phyloP scores from a whole-genome alignment of 2,797 vertebrate genomes.

The Lophotriccus pileatus region DNA sequence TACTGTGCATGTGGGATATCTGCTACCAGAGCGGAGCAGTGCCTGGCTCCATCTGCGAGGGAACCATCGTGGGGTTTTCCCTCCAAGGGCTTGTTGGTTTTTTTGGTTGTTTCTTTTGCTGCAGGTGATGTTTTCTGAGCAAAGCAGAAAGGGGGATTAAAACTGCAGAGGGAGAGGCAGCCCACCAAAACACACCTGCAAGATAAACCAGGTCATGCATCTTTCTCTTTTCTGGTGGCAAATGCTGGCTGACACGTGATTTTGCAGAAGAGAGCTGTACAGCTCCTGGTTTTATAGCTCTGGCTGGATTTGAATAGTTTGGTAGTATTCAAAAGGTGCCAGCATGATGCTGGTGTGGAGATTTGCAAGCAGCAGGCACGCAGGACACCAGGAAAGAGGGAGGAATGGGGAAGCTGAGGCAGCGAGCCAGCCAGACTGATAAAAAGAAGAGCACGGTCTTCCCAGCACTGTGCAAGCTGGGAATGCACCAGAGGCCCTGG shows the following conservation, averaged over 20 bases:
- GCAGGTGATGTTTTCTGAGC: neutral
- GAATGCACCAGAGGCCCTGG: neutral
- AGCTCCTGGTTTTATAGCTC: neutral
- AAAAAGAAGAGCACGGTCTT: neutral
- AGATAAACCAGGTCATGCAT: neutral
- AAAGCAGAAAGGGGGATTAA: neutral
- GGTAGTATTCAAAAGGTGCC: neutral
- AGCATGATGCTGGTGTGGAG: fast-evolving
- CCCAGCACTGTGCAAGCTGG: neutral
- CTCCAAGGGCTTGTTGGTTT: neutral
- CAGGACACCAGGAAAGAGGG: neutral
- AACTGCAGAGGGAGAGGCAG: neutral
- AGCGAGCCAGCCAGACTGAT: neutral
- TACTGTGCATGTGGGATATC: fast-evolving
- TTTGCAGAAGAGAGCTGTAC: fast-evolving
- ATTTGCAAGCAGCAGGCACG: neutral
- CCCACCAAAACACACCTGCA: neutral
- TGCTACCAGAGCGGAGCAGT: fast-evolving
- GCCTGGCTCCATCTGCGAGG: fast-evolving
- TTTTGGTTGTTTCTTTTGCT: neutral
- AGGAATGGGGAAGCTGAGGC: neutral
- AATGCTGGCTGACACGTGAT: fast-evolving
- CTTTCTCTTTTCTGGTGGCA: neutral
- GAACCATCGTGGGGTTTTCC: fast-evolving
- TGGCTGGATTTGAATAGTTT: neutral